Conservation (phyloP, 2,888 invertebrate species). For the Petrolisthes cinctipes region DNA sequence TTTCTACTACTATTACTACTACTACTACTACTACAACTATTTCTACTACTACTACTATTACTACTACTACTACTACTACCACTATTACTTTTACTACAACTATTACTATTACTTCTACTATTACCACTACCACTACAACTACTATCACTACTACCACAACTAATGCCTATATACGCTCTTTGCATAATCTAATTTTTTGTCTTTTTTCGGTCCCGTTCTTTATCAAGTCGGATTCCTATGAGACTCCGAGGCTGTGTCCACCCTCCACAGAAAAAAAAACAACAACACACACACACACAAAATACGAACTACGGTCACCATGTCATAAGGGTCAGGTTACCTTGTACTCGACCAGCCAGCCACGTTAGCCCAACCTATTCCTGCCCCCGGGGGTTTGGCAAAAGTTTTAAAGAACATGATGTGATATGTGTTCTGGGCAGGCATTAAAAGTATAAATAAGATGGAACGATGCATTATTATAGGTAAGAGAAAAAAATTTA, state of each 20-base stretch:
- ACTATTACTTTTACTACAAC: neutral
- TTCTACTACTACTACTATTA: neutral
- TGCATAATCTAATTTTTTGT: neutral
- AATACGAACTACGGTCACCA: neutral
- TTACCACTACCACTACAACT: neutral
- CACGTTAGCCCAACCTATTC: neutral
- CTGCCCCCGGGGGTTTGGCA: neutral
- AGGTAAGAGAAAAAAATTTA: neutral
- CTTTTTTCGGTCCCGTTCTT: neutral
- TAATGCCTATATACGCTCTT: too few species aligned
- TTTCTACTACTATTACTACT: neutral
- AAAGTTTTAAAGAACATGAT: too few species aligned
- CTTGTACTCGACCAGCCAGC: neutral
- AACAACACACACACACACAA: neutral
- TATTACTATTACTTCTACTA: neutral
- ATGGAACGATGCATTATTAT: neutral
- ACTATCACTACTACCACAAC: neutral
- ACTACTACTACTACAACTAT: neutral
- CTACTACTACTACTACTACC: neutral
- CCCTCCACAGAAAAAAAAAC: neutral
- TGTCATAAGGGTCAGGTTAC: constrained; percentile 2
- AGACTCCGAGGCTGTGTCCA: neutral
- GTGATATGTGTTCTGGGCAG: neutral
- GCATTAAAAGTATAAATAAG: constrained; percentile 6
- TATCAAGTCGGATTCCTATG: neutral